A percentile compares a stretch with the other conserved stretches of the same genome.
phyloP scores from a whole-genome alignment of 2,797 vertebrate genomes.

The Lepilemur septentrionalis region DNA sequence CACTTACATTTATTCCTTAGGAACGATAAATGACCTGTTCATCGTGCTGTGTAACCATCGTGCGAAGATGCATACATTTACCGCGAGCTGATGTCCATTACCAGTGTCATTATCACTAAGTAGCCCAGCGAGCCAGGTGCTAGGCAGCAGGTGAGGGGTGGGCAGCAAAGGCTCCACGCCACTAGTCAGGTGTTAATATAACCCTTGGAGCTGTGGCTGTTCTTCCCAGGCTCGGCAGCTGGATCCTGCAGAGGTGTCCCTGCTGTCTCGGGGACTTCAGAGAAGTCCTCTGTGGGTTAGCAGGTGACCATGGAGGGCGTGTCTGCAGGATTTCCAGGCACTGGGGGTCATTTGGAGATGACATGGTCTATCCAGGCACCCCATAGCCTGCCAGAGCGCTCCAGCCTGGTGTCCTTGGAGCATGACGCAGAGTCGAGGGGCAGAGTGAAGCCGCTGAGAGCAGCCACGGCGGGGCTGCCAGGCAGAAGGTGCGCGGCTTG shows the following conservation, averaged over 20 bases:
- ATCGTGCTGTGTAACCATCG: background rate
- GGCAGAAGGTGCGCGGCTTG: background rate
- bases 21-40: background rate
- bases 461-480: background rate
- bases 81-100: background rate
- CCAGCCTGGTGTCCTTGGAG: background rate
- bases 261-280: background rate
- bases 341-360: background rate
- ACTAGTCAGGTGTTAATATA: background rate
- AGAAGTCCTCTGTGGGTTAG: background rate
- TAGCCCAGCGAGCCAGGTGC: background rate
- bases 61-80: background rate
- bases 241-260: background rate
- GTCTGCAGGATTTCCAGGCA: background rate
- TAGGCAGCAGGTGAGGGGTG: background rate
- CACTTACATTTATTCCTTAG: background rate
- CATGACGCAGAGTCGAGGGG: background rate
- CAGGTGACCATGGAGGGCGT: background rate
- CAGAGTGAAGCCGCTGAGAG: background rate
- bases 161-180: background rate
- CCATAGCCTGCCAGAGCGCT: background rate
- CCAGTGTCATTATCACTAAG: background rate
- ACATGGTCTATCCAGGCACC: accelerated
- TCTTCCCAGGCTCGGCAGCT: background rate
- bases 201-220: background rate